Evolutionary conservation across 2,113 vertebrate genomes (phyloP).

Genomic region (Melanerpes aurifrons): DNA sequence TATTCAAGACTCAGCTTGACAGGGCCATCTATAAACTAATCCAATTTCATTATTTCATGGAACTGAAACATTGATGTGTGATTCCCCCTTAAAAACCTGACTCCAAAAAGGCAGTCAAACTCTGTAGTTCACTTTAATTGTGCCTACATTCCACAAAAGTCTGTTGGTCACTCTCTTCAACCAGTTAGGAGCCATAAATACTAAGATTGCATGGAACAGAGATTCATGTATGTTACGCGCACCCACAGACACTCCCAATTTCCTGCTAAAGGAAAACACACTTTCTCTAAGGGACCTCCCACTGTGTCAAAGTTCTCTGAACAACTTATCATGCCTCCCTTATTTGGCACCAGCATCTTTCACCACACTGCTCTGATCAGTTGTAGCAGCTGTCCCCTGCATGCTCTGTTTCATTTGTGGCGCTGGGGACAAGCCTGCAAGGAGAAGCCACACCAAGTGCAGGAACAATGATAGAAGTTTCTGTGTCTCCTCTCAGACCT

Average conservation of each 20-base stretch:
- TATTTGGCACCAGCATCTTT: not conserved
- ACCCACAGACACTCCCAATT: not conserved
- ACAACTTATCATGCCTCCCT: not conserved
- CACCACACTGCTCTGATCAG: not conserved
- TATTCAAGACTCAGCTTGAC: not conserved
- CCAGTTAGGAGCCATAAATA: not conserved
- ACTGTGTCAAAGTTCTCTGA: not conserved
- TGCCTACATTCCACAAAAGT: not conserved
- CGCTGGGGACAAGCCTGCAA: not conserved
- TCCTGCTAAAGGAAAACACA: not conserved
- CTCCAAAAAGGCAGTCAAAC: not conserved
- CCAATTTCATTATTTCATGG: not conserved
- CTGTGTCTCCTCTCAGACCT: not conserved
- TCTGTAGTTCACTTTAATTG: not conserved
- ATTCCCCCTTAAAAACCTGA: not conserved
- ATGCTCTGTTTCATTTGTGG: constrained; percentile 48
- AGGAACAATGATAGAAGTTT: not conserved
- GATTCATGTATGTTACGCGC: not conserved
- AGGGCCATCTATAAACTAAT: not conserved
- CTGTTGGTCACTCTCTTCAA: not conserved
- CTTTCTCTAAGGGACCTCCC: not conserved
- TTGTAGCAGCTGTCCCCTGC: constrained; percentile 18
- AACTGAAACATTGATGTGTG: not conserved
- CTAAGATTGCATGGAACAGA: not conserved
- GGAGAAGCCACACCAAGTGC: not conserved